Base-by-base conservation (phyloP, 2,888 invertebrate genomes). In the Sphaerophoria rueppellii region DNA sequence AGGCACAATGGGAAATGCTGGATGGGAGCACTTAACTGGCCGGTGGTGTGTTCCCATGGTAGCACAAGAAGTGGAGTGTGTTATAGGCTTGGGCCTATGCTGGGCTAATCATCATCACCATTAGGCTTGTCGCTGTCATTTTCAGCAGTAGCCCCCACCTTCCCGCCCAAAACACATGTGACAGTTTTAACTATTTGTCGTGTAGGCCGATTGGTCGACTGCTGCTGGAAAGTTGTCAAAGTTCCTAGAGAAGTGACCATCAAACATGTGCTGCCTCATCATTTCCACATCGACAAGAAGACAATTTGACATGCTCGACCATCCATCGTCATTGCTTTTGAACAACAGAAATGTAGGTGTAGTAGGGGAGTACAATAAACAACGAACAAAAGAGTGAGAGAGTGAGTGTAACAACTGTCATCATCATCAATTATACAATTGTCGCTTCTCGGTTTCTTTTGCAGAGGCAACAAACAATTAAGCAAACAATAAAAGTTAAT, bases 361-460 rank as follows among this genome's bases (percentile, higher is more conserved):
- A 74, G 75, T 54, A 50, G 52, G 37, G 65, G 52, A 52, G 54
- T 40, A 54, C 67, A 24, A 67, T 7, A 40, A 67, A 40, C 54
- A 60, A 24, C 54, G 32, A 71, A 72, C 61, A 73, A 60, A 57
- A 63, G 65, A 65, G 58, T 70, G 75, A 71, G 70, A 71, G 65
- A 75, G 14, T 73, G 70, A 71, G 65, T 71, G 14, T 73, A 69
- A 69, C 73, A 71, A 75, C 80, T 63, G 73, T 74, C 83, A 80
- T 83, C 83, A 83, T 83, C 83, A 83, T 83, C 83, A 83, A 83
- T 83, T 83, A 83, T 76, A 83, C 80, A 72, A 80, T 83, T 76
- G 80, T 75, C 79, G 32, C 55, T 75, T 50, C 24, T 83, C 40
- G 35, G 43, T 43, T 72, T 24, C 67, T 61, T 57, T 57, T 40